Evolutionary conservation across 2,888 invertebrate species (phyloP), one percentile per base, ranked within the genome.

Genomic region (Drosophila mulleri): DNA sequence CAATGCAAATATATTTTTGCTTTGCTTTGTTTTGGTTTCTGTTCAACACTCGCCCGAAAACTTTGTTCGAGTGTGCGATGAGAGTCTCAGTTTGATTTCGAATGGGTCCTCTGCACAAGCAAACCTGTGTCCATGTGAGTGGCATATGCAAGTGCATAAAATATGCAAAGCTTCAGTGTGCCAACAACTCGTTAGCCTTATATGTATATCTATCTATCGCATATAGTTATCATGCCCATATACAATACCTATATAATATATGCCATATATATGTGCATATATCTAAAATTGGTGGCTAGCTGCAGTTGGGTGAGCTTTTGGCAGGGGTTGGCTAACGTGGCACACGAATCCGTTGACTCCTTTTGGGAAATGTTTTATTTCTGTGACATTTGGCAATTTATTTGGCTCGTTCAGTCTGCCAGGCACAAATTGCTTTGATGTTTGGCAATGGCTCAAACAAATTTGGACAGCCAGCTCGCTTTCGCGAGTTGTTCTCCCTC

Each of bases 371-470:
- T 60, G 65, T 70, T 78, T 83, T 72, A 75, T 60, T 78, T 72
- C 39, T 57, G 52, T 75, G 84, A 81, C 83, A 89, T 71, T 89
- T 88, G 72, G 75, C 88, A 74, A 83, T 83, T 87, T 89, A 73
- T 82, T 84, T 89, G 57, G 35, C 50, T 35, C 50, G 41, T 77
- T 76, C 56, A 54, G 54, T 52, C 39, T 47, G 71, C 32, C 48
- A 64, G 71, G 67, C 67, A 87, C 83, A 83, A 83, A 83, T 83
- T 89, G 75, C 83, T 89, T 75, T 59, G 89, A 85, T 89, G 83
- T 85, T 84, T 76, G 85, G 80, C 88, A 89, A 83, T 89, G 82
- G 63, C 80, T 83, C 79, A 89, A 84, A 82, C 85, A 75, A 88
- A 82, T 82, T 71, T 72, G 66, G 67, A 54, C 60, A 63, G 66